Percentiles rank a stretch among this genome's conserved stretches.
These are phyloP conservation scores for Scaptomyza cyrtandrae DNA, from an alignment of 2,888 invertebrate species.

Conservation along the genomic window DNA sequence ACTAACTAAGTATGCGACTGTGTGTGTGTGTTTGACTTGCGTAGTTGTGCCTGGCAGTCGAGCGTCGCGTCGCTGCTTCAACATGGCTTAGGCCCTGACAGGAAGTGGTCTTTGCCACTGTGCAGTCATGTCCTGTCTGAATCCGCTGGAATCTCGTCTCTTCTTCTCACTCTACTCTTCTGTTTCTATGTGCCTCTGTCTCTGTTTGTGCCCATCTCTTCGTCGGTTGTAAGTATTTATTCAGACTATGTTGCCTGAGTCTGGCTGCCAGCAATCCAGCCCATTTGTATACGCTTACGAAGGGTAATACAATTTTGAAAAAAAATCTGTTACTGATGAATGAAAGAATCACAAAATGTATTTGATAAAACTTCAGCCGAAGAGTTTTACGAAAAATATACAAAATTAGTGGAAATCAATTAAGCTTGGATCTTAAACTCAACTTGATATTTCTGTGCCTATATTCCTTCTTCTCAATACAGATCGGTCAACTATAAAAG, in stretches of 20 bases:
- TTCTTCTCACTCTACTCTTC: not conserved
- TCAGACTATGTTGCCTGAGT: constrained; percentile 39
- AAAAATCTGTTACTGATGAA: not conserved
- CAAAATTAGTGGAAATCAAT: no score
- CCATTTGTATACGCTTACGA: constrained; percentile 20
- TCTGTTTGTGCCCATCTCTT: not conserved
- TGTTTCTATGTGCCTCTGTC: not conserved
- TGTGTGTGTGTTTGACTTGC: constrained; percentile 42
- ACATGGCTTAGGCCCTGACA: constrained; percentile 69
- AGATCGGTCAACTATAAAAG: no score
- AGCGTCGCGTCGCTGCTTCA: constrained; percentile 19
- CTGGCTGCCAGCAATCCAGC: constrained; percentile 27
- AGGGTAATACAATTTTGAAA: not conserved
- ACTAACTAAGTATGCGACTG: constrained; percentile 8
- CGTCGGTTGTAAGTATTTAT: constrained; percentile 43
- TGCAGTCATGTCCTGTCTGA: constrained; percentile 64
- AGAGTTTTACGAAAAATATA: no score
- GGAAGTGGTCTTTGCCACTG: constrained; percentile 73
- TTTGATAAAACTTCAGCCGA: no score
- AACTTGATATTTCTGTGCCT: no score
- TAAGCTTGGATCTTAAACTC: no score
- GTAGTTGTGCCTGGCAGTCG: constrained; percentile 41
- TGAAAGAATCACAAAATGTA: not conserved
- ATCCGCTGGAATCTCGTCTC: constrained; percentile 24
- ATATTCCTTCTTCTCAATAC: no score